Base-by-base conservation (phyloP, 2,113 vertebrate species). In the Melanerpes formicivorus region DNA sequence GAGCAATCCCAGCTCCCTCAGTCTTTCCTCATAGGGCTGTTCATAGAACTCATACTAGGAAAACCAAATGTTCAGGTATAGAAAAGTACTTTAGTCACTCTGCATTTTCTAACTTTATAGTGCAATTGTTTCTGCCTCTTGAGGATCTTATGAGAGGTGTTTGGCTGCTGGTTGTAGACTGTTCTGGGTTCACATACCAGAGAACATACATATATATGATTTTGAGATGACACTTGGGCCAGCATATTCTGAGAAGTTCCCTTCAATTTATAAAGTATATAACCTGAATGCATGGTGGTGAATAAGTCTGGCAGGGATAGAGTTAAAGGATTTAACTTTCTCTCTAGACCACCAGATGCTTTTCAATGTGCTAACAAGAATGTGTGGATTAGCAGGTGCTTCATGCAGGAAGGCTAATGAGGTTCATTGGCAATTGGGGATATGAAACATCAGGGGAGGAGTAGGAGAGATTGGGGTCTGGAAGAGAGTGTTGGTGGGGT, bases 331-430 rank as follows among this genome's bases (percentile, higher is more conserved):
- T 52, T 90, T 90, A 86, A 80, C 56, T 58, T 52, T 18, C 77
- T 80, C 80, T 70, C 40, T 48, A 81, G 16, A 82, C 46, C 8
- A 88, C 75, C 82, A 90, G 82, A 70, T 94, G 64, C 93, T 94
- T 89, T 83, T 75, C 52, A n/a, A 6, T 62, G 26, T 73, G 72
- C 72, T 87, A 86, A 90, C 71, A 80, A 91, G 79, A 55, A 82
- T 93, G 66, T 84, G 71, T 72, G 73, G 75, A 72, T 96, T 91
- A 87, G 88, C 85, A 95, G 85, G 88, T 95, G 82, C 18, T 59
- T 91, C 72, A 58, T 82, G 72, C 56, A 55, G 80, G 72, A 90
- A 77, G 73, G 79, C 82, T 91, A 72, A 93, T 94, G 78, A 94
- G 63, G 62, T 90, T 90, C 74, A 64, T 67, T 74, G 78, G 81